phyloP scores from a whole-genome alignment of 1,140 invertebrate genomes.

The Solenopsis invicta region DNA sequence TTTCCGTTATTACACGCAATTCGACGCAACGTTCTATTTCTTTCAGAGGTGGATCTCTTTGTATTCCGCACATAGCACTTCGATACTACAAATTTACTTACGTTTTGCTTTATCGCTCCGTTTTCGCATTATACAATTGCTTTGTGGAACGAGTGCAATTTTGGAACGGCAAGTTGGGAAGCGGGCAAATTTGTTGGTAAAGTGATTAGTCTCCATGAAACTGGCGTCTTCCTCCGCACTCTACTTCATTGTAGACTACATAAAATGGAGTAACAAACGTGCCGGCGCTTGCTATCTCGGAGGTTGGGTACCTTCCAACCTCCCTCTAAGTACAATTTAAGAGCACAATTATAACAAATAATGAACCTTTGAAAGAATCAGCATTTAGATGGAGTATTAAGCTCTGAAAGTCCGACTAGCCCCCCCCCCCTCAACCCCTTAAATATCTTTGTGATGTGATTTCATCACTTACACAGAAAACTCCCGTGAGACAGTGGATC shows the following conservation, averaged over 20 bases:
- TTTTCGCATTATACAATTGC: slow-evolving; percentile 41
- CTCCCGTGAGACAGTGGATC: neutral
- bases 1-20: neutral
- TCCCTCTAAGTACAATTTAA: slow-evolving; percentile 73
- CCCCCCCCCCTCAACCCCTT: neutral
- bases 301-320: slow-evolving; percentile 43
- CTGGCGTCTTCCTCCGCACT: slow-evolving; percentile 40
- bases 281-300: slow-evolving; percentile 44
- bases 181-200: slow-evolving; percentile 56
- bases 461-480: slow-evolving; percentile 11
- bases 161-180: slow-evolving; percentile 52
- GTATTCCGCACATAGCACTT: neutral
- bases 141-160: slow-evolving; percentile 38
- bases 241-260: slow-evolving; percentile 47
- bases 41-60: neutral
- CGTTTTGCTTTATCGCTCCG: slow-evolving; percentile 21
- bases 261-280: slow-evolving; percentile 46
- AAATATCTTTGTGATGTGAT: slow-evolving; percentile 53
- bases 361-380: slow-evolving; percentile 78
- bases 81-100: slow-evolving; percentile 17
- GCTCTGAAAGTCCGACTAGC: neutral
- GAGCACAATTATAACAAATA: slow-evolving; percentile 77
- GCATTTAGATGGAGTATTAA: slow-evolving; percentile 80
- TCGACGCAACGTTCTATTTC: neutral
- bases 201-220: slow-evolving; percentile 58